Evolutionary conservation across 2,888 invertebrate species (phyloP).

Genomic region (Tenthredo mesomela): DNA sequence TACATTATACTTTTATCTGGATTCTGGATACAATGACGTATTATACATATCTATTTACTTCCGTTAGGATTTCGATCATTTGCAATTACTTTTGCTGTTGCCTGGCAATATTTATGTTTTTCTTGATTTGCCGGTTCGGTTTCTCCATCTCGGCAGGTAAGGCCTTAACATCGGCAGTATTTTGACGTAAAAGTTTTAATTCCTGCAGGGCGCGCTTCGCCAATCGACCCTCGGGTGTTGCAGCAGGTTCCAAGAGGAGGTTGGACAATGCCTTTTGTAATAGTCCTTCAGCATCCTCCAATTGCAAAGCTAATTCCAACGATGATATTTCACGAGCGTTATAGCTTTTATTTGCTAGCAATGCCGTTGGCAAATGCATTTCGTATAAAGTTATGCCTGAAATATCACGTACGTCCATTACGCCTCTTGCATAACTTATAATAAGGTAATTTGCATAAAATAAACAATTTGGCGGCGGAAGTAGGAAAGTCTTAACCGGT

Average conservation of each 20-base stretch:
- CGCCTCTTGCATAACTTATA: not conserved
- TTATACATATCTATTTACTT: conserved; percentile 56
- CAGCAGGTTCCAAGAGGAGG: conserved; percentile 85
- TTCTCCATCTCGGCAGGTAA: conserved; percentile 24
- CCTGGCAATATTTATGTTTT: conserved; percentile 41
- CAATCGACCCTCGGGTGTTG: conserved; percentile 87
- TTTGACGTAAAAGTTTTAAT: conserved; percentile 81
- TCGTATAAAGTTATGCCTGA: conserved; percentile 88
- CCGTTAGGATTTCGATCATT: conserved; percentile 76
- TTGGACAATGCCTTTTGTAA: conserved; percentile 83
- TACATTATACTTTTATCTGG: not conserved
- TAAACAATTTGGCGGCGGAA: not conserved
- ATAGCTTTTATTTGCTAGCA: conserved; percentile 83
- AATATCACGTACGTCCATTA: conserved; percentile 63
- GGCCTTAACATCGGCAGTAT: conserved; percentile 75
- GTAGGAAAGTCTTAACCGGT: not conserved
- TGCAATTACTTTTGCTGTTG: conserved; percentile 63
- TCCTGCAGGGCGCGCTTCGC: conserved; percentile 85
- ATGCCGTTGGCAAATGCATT: conserved; percentile 84
- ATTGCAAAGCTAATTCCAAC: conserved; percentile 80
- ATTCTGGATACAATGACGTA: not conserved
- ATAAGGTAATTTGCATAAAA: not conserved
- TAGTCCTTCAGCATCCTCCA: conserved; percentile 81
- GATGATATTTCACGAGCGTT: conserved; percentile 81
- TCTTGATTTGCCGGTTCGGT: conserved; percentile 33